Percentiles rank a stretch among this genome's conserved stretches.
Conservation (phyloP, 2,888 invertebrate genomes). For the Drosophila setosimentum region DNA sequence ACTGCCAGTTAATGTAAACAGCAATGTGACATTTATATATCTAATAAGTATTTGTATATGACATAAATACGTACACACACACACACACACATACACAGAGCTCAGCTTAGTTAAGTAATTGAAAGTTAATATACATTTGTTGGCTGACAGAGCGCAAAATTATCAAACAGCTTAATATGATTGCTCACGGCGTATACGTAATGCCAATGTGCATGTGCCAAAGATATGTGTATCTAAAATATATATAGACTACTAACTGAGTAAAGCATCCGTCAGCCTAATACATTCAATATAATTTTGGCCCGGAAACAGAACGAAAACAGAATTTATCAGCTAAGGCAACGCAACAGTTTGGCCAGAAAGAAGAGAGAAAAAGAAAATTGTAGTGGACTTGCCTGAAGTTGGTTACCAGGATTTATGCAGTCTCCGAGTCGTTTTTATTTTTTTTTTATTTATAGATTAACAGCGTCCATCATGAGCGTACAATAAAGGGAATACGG, state of each 20-base stretch:
- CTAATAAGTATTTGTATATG: slow-evolving; percentile 26
- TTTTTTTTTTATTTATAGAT: slow-evolving; percentile 65
- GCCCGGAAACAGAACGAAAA: slow-evolving; percentile 34
- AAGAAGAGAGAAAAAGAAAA: neutral
- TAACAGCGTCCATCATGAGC: slow-evolving; percentile 72
- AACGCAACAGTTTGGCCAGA: slow-evolving; percentile 63
- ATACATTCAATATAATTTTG: slow-evolving; percentile 63
- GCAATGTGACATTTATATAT: slow-evolving; percentile 41
- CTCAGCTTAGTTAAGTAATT: slow-evolving; percentile 53
- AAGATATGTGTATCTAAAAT: slow-evolving; percentile 23
- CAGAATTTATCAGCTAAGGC: slow-evolving; percentile 55
- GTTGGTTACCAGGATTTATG: slow-evolving; percentile 34
- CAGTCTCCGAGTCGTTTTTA: slow-evolving; percentile 44
- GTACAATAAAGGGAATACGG: slow-evolving; percentile 67
- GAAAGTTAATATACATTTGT: slow-evolving; percentile 57
- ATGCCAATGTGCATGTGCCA: neutral
- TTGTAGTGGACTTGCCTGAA: slow-evolving; percentile 5
- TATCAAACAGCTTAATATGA: slow-evolving; percentile 45
- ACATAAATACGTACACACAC: neutral
- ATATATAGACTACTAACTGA: slow-evolving; percentile 1
- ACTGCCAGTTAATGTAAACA: slow-evolving; percentile 19
- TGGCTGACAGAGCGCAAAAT: slow-evolving; percentile 41
- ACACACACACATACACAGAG: neutral
- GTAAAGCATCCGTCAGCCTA: slow-evolving; percentile 44
- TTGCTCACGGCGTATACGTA: slow-evolving; percentile 29